phyloP scores from a whole-genome alignment of 2,888 invertebrate species.

The Tenthredo mesomela region DNA sequence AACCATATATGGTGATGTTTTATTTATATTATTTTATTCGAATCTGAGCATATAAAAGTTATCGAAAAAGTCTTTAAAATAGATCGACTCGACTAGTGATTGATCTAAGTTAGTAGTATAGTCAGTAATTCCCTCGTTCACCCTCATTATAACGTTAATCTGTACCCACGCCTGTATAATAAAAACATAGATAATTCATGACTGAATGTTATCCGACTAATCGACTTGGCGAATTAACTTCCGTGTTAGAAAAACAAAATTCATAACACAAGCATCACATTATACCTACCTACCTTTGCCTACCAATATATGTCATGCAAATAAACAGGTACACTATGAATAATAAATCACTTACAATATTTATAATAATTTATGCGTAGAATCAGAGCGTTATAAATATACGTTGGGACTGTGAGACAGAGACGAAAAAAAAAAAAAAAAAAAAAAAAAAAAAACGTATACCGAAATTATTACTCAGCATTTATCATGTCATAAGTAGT shows the following conservation, averaged over 20 bases:
- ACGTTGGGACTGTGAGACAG: not conserved
- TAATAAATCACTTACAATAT: slow-evolving; percentile 29
- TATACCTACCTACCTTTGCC: not conserved
- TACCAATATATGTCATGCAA: slow-evolving; percentile 18
- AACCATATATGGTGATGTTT: not conserved
- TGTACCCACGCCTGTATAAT: slow-evolving; percentile 2
- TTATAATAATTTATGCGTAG: slow-evolving; percentile 15
- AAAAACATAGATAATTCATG: slow-evolving; percentile 6
- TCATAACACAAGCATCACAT: not conserved
- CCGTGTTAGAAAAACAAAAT: slow-evolving; percentile 39
- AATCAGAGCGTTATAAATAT: not conserved
- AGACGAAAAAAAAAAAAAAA: no score
- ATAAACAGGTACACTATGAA: not conserved
- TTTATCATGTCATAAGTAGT: not conserved
- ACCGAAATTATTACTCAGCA: not conserved
- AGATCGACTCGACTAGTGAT: slow-evolving; percentile 6
- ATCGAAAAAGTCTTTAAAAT: slow-evolving; percentile 16
- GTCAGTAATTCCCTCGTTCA: not conserved
- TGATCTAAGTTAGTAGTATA: not conserved
- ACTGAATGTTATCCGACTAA: slow-evolving; percentile 25
- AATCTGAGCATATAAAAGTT: not conserved
- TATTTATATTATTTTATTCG: not conserved
- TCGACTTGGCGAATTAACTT: not conserved
- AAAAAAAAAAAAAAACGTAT: not conserved
- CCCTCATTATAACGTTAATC: slow-evolving; percentile 18